Conservation (phyloP, 1,140 invertebrate genomes). For the Atta colombica region DNA sequence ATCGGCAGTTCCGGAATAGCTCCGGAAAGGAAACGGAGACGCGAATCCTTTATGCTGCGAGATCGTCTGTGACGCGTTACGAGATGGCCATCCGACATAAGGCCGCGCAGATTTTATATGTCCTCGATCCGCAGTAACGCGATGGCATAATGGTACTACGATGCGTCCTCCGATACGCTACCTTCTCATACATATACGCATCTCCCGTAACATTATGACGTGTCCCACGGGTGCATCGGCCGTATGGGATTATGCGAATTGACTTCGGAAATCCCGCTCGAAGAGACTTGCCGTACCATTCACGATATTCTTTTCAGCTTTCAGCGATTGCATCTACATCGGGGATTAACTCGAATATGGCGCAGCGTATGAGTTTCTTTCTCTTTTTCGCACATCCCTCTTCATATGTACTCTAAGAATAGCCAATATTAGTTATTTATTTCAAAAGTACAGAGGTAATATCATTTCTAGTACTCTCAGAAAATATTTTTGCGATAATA, state of each 20-base stretch:
- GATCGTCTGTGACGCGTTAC: conserved; percentile 50
- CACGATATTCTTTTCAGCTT: not conserved
- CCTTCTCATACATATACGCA: conserved; percentile 18
- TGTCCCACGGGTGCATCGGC: conserved; percentile 42
- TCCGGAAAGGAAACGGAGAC: conserved; percentile 8
- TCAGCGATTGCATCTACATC: not conserved
- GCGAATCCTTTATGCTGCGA: conserved; percentile 30
- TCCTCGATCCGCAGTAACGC: conserved; percentile 43
- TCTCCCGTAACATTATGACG: conserved; percentile 36
- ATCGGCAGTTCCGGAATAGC: not conserved
- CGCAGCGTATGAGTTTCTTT: not conserved
- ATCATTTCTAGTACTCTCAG: not conserved
- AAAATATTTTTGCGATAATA: not conserved
- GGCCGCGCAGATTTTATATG: conserved; percentile 44
- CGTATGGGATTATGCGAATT: conserved; percentile 55
- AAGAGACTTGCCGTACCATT: conserved; percentile 24
- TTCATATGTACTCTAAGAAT: not conserved
- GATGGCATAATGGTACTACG: conserved; percentile 45
- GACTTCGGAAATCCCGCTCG: conserved; percentile 25
- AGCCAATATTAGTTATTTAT: not conserved
- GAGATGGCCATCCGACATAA: conserved; percentile 16
- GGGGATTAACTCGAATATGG: conserved; percentile 21
- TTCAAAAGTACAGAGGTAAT: not conserved
- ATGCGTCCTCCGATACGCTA: conserved; percentile 37
- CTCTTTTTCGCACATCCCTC: not conserved